Conservation (phyloP, 2,113 vertebrate species). For the Spea multiplicata region DNA sequence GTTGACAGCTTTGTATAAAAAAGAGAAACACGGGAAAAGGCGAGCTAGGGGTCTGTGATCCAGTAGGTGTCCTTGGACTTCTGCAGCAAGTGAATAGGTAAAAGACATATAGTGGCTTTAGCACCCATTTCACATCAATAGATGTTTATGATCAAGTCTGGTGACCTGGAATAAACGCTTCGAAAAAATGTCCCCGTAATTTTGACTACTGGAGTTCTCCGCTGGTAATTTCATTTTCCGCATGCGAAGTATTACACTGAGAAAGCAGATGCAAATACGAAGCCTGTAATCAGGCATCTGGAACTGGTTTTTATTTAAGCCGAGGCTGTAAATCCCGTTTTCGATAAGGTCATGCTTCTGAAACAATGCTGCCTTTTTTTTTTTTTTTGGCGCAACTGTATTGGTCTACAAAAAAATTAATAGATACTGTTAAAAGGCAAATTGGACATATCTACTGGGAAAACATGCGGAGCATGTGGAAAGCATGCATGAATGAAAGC, state of each 20-base stretch:
- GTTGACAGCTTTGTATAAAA: not conserved
- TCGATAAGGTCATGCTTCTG: too few species aligned
- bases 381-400: not conserved
- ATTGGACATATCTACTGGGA: constrained; percentile 14
- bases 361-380: constrained; percentile 12
- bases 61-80: too few species aligned
- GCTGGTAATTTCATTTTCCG: too few species aligned
- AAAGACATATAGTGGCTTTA: too few species aligned
- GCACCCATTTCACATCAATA: too few species aligned
- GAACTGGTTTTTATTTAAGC: constrained; percentile 1
- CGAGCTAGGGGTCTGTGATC: too few species aligned
- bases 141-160: too few species aligned
- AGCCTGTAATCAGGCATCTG: constrained; percentile 12
- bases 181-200: too few species aligned
- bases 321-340: constrained; percentile 16
- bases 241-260: not conserved
- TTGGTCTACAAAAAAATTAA: not conserved
- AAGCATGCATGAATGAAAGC: constrained; percentile 18
- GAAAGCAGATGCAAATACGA: not conserved
- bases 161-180: too few species aligned
- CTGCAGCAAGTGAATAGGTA: too few species aligned
- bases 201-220: too few species aligned
- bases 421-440: constrained; percentile 8
- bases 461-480: constrained; percentile 36
- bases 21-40: too few species aligned